These are phyloP conservation scores for Trachelus iudaicus DNA, from an alignment of 2,888 invertebrate genomes.

Conservation along the genomic window DNA sequence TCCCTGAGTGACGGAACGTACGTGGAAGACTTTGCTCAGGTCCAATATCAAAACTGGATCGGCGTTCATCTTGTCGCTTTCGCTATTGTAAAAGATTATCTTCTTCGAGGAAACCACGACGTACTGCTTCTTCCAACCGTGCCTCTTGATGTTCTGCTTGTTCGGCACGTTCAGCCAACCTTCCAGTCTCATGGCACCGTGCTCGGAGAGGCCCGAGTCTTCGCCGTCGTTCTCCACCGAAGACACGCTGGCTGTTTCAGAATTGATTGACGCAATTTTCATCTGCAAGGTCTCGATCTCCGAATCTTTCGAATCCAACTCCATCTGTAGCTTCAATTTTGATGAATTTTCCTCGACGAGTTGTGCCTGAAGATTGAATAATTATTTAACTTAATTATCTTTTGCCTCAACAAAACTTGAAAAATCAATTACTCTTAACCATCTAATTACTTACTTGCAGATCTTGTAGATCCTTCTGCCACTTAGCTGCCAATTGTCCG, in stretches of 20 bases:
- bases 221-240: conserved; percentile 89
- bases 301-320: conserved; percentile 95
- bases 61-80: conserved; percentile 92
- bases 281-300: conserved; percentile 94
- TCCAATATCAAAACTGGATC: conserved; percentile 96
- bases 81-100: conserved; percentile 96
- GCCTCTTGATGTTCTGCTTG: conserved; percentile 93
- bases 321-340: conserved; percentile 89
- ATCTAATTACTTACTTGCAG: conserved; percentile 60
- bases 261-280: conserved; percentile 81
- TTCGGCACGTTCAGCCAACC: conserved; percentile 97
- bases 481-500: conserved; percentile 85
- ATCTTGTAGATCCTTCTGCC: conserved; percentile 89
- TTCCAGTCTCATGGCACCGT: conserved; percentile 83
- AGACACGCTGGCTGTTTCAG: conserved; percentile 91
- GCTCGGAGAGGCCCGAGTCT: conserved; percentile 72
- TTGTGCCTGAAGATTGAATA: conserved; percentile 74
- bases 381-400: background rate
- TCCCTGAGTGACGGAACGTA: conserved; percentile 97
- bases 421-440: background rate
- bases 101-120: conserved; percentile 97
- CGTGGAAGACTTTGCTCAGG: conserved; percentile 98
- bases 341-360: conserved; percentile 83
- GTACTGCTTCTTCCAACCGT: conserved; percentile 97
- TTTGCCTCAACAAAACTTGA: background rate